Evolutionary conservation across 2,888 invertebrate species (phyloP), one percentile per base, ranked within the genome.

Genomic region (Torymus texanus): DNA sequence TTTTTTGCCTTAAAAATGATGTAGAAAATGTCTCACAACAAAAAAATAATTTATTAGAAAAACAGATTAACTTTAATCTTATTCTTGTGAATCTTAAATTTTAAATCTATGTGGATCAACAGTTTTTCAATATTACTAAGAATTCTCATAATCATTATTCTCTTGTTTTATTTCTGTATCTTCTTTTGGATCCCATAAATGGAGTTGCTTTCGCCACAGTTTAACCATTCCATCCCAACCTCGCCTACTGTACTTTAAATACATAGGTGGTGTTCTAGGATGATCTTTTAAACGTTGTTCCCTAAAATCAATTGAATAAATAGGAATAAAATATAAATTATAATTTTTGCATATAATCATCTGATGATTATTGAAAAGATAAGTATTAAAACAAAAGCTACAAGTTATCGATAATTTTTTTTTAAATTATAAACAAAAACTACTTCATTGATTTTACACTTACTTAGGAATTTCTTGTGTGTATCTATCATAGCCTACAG

Each of bases 141-240:
- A 74, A 41, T 41, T 41, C 24, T 65, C 5, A 53, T n/a, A 18
- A n/a, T 73, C 55, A 59, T 68, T 41, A 3, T 65, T 50, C 0
- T 82, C 29, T 51, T 21, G 29, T 51, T 14, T 59, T 58, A 50
- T 75, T 53, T 21, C 50, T 51, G 14, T 21, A 50, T 84, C 85
- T 41, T 87, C 85, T 66, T 91, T 90, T 21, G 93, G 92, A 89
- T 97, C 97, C 92, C 94, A 97, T 81, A 92, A 92, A 88, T 98
- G 98, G 65, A 98, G 91, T 84, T 94, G 93, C 85, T 95, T 94
- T 71, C 97, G 93, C 98, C 98, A 98, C 79, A 95, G 92, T 88
- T 94, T 95, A 0, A 98, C 94, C 83, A 97, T 92, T 50, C 95
- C 94, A 89, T 99, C 98, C 95, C 97, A 99, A 13, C 96, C 97